A percentile compares a stretch with the other conserved stretches of the same genome.
Evolutionary conservation across 2,797 vertebrate genomes (phyloP).

Genomic region (Anabas testudineus): DNA sequence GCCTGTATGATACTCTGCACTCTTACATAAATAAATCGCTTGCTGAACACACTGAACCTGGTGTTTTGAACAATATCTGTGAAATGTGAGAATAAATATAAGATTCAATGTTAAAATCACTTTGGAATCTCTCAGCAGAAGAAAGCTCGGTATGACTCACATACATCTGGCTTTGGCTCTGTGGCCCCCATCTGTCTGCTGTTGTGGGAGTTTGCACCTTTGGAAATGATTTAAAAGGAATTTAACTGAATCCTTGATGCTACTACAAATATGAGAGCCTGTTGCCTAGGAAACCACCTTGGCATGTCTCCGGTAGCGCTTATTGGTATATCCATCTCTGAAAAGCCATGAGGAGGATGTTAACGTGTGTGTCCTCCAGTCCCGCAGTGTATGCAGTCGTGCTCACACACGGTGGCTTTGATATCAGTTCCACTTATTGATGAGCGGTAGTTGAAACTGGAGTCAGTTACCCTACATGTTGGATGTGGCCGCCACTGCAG

Average conservation of each 20-base stretch:
- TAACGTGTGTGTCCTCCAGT: neutral
- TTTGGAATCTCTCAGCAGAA: conserved; percentile 1
- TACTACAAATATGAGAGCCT: conserved; percentile 44
- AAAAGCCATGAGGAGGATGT: conserved; percentile 19
- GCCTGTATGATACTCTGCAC: conserved; percentile 24
- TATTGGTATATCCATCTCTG: conserved; percentile 13
- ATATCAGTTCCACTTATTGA: conserved; percentile 59
- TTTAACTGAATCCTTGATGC: conserved; percentile 46
- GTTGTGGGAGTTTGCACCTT: conserved; percentile 32
- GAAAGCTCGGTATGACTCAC: conserved; percentile 43
- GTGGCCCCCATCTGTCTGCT: conserved; percentile 36
- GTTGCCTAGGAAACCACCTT: conserved; percentile 80
- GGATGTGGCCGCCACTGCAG: conserved; percentile 17
- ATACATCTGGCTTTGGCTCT: conserved; percentile 5
- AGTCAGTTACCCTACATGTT: conserved; percentile 19
- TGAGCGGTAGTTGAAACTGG: conserved; percentile 30
- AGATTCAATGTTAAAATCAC: neutral
- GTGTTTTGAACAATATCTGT: conserved; percentile 9
- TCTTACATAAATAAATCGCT: neutral
- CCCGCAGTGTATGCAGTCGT: conserved; percentile 10
- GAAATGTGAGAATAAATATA: neutral
- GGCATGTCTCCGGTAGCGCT: conserved; percentile 47
- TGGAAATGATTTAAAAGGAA: conserved; percentile 46
- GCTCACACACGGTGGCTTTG: conserved; percentile 20
- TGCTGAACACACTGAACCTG: conserved; percentile 13